Conservation (phyloP, 2,797 vertebrate genomes). For the Carduelis carduelis region DNA sequence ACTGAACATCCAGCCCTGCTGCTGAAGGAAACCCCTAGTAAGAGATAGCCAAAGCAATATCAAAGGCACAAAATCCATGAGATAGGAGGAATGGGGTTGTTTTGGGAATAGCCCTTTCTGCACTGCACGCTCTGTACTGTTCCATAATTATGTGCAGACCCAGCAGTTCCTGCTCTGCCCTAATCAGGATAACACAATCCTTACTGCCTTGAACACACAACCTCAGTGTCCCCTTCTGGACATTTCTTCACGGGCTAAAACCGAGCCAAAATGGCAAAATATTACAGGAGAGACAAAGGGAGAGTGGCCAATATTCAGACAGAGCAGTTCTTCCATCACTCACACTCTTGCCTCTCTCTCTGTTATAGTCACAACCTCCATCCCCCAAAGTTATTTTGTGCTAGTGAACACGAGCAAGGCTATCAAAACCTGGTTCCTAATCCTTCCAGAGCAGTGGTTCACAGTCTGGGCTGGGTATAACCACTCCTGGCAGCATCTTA, state of each 20-base stretch:
- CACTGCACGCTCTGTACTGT: not conserved
- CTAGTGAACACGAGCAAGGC: not conserved
- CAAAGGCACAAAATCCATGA: slow-evolving; percentile 37
- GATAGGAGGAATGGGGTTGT: slow-evolving; percentile 1
- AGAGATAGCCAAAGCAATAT: slow-evolving; percentile 62
- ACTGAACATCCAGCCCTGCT: not conserved
- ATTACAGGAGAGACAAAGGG: not conserved
- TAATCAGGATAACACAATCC: not conserved
- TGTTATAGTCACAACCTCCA: not conserved
- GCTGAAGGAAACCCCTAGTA: slow-evolving; percentile 36
- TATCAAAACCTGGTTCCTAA: not conserved
- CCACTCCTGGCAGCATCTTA: not conserved
- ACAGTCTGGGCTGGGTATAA: not conserved
- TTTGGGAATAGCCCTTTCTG: slow-evolving; percentile 36
- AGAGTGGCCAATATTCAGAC: not conserved
- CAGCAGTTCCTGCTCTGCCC: not conserved
- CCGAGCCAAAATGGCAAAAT: not conserved
- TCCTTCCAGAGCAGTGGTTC: not conserved
- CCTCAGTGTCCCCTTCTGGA: not conserved
- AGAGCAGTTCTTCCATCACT: not conserved
- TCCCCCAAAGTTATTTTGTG: not conserved
- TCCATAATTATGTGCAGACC: slow-evolving; percentile 24
- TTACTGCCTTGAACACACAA: not conserved
- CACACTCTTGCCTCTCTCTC: not conserved
- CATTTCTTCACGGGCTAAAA: not conserved